Evolutionary conservation across 2,888 invertebrate genomes (phyloP), one percentile per base, ranked within the genome.

Genomic region (Syrphus vitripennis): DNA sequence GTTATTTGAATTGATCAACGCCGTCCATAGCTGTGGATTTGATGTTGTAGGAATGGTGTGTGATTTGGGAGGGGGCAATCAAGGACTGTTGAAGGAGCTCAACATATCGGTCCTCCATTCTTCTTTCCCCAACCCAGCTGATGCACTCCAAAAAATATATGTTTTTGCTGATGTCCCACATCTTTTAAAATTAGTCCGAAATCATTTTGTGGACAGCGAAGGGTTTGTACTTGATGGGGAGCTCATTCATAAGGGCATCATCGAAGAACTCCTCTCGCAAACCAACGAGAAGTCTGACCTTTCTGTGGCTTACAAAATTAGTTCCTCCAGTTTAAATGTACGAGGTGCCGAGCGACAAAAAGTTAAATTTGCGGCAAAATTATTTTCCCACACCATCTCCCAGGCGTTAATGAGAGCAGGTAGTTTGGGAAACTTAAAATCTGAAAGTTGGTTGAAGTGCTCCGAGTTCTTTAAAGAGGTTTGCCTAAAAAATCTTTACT

Each of bases 331-430:
- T 45, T 53, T 75, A 10, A 70, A 71, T 34, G 78, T 74, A 6
- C 48, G 14, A 29, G 59, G 57, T 16, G 78, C 78, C 0, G 53
- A 40, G 14, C 16, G 74, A 1, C 80, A 80, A 29, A 80, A 74
- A 31, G 74, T 80, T 1, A 80, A 80, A 40, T 74, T 71, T 29
- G 88, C 88, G 1, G 79, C 87, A 10, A 87, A 89, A 87, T 26
- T 89, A n/a, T 88, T 89, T 86, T 88, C 88, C 4, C 88, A 88
- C 34, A 88, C 88, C 4, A 61, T 88, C 59, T 79, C 88, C 0
- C 48, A 34, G 9, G 88, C 87, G 7, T 87, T 89, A 50, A 65
- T 21, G 1, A 21, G 88, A 26, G 87, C 80, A 77, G 84, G 88
- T n/a, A 77, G 45, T 3, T 31, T 82, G 50, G 87, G 87, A 3